Evolutionary conservation across 2,888 invertebrate genomes (phyloP).

Genomic region (Sisyra nigra): DNA sequence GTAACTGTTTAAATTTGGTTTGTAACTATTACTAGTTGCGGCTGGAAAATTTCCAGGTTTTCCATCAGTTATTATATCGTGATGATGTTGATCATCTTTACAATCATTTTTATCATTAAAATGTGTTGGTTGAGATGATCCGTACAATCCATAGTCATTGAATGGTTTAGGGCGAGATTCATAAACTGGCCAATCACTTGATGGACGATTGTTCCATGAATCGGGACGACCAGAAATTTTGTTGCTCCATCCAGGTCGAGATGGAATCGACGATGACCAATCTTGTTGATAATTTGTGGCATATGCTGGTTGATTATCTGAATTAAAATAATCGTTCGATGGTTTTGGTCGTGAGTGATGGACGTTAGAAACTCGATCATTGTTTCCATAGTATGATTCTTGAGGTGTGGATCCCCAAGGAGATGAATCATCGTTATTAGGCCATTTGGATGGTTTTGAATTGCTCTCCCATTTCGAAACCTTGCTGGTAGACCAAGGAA

Average conservation of each 20-base stretch:
- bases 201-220: slow-evolving; percentile 1
- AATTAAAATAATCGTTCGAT: background rate
- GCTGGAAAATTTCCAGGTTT: slow-evolving; percentile 34
- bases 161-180: background rate
- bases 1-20: slow-evolving; percentile 10
- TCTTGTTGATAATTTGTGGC: slow-evolving; percentile 9
- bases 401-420: slow-evolving; percentile 2
- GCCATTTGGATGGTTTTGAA: slow-evolving; percentile 54
- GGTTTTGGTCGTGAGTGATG: background rate
- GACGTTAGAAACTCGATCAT: background rate
- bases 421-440: slow-evolving; percentile 34
- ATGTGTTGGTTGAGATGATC: no score
- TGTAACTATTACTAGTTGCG: slow-evolving; percentile 6
- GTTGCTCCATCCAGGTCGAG: background rate
- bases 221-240: background rate
- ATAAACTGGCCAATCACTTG: slow-evolving; percentile 1
- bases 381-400: background rate
- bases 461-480: slow-evolving; percentile 62
- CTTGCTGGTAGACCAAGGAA: slow-evolving; percentile 67
- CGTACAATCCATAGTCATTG: no score
- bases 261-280: slow-evolving; percentile 6
- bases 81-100: no score
- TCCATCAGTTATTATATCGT: slow-evolving; percentile 37
- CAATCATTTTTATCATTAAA: no score
- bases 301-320: background rate